Evolutionary conservation across 2,113 vertebrate species (phyloP), one percentile per base, ranked within the genome.

Genomic region (Ginglymostoma cirratum): DNA sequence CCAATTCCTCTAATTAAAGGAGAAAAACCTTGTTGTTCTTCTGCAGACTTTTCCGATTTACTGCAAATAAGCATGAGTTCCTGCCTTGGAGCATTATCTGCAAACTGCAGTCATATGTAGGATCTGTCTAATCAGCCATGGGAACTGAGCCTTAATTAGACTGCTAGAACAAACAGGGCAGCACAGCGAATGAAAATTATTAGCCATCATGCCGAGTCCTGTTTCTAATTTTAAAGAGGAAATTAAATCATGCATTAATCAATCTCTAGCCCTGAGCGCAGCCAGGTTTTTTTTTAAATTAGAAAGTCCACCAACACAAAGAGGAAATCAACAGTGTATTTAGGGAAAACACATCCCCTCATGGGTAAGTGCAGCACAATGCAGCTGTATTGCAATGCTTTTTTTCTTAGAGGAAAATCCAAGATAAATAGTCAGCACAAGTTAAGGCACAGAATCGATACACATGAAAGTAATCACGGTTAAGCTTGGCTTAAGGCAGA

Each of bases 151-250:
- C 97, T 97, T 98, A 97, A 98, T 98, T 98, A 98, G 96, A 96
- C 96, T 96, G 96, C 97, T 97, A 97, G 97, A 97, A 98, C 98
- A 96, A 97, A 98, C 96, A 97, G 97, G 97, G 96, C 97, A 97
- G 97, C 98, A 97, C 97, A 98, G 97, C 96, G 97, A 98, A 97
- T 97, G 97, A 98, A 97, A 97, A 98, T 97, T 97, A 98, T 97
- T 98, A 98, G 97, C 97, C 97, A 97, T 96, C 96, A 96, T 96
- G 97, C 96, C 95, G 96, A 97, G 97, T 97, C 96, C 98, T 98
- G 98, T 98, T 98, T 98, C 97, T 97, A 98, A 98, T 98, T 98
- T 98, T 97, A 97, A 97, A 98, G 96, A 97, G 98, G 98, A 98
- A 98, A 96, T 96, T 96, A 96, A 96, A 97, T 97, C 97, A 97